Conservation (phyloP, 2,113 vertebrate species). For the Tachysurus fulvidraco region DNA sequence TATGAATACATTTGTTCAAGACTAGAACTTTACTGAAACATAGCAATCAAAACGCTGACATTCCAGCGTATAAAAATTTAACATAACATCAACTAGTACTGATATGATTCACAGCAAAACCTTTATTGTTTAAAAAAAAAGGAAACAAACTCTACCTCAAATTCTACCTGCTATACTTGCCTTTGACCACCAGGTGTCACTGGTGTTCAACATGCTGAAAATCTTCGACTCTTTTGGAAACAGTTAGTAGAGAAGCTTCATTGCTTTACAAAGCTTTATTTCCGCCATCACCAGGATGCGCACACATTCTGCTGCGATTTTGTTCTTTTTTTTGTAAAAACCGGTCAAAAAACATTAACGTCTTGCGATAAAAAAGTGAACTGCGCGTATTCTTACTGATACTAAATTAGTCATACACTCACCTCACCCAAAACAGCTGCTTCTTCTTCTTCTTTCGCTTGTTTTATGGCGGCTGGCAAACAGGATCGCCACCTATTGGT, state of each 20-base stretch:
- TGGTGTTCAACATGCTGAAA: not conserved
- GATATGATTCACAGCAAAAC: not conserved
- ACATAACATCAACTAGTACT: not conserved
- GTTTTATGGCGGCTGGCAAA: not conserved
- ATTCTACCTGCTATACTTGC: not conserved
- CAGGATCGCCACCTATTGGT: not conserved
- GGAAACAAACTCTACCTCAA: no score
- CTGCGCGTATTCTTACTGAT: not conserved
- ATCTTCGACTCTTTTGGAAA: not conserved
- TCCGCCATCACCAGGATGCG: not conserved
- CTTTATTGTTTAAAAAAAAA: not conserved
- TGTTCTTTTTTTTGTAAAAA: no score
- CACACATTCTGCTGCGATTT: not conserved
- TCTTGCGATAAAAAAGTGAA: not conserved
- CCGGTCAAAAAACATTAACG: not conserved
- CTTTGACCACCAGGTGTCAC: not conserved
- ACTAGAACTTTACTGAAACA: not conserved
- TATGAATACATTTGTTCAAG: not conserved
- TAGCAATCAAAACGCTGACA: not conserved
- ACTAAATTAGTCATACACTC: not conserved
- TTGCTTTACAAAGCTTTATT: not conserved
- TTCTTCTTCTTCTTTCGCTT: not conserved
- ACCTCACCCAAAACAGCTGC: not conserved
- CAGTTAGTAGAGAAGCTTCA: not conserved
- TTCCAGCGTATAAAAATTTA: not conserved